Base-by-base conservation (phyloP, 1,140 invertebrate genomes). In the Apis laboriosa region DNA sequence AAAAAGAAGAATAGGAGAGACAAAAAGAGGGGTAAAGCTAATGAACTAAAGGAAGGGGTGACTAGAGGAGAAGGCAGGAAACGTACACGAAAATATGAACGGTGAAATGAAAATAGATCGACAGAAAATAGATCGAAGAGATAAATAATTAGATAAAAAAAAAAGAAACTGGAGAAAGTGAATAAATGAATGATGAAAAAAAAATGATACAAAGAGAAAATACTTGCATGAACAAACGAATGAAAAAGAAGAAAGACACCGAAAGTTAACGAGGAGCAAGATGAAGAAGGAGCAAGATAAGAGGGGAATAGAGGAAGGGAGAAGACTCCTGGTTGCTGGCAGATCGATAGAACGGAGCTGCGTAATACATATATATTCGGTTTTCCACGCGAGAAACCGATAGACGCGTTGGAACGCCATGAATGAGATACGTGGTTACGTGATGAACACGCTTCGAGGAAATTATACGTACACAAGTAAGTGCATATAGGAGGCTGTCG, bases 271-370 rank as follows among this genome's bases (percentile, higher is more conserved):
- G 56, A 51, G 49, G 55, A 34, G 58, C 49, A 51, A 68, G 11
- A 34, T 61, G n/a, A 67, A 2, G 13, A 51, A 24, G 24, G 34
- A 15, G 9, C 7, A 7, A 13, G 5, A 1, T 7, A n/a, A 24
- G 60, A 51, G 15, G 43, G 60, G 1, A 12, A 43, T 19, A 24
- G 49, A 13, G 13, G 68, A 74, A 82, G 63, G 61, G 24, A 34
- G 72, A 86, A 63, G 66, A 74, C 73, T 84, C 61, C 67, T 79
- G 83, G 88, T 85, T 83, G 89, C 12, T 84, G 89, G 34, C 12
- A 84, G 89, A 90, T 90, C 90, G 89, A 90, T 90, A 90, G 80
- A 89, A 89, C 75, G 90, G 89, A 89, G 88, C 89, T 90, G 90
- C 90, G 90, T 90, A 84, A 84, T 90, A 13, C 24, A 73, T 81